Conservation (phyloP, 2,797 vertebrate genomes). For the Lutjanus campechanus region DNA sequence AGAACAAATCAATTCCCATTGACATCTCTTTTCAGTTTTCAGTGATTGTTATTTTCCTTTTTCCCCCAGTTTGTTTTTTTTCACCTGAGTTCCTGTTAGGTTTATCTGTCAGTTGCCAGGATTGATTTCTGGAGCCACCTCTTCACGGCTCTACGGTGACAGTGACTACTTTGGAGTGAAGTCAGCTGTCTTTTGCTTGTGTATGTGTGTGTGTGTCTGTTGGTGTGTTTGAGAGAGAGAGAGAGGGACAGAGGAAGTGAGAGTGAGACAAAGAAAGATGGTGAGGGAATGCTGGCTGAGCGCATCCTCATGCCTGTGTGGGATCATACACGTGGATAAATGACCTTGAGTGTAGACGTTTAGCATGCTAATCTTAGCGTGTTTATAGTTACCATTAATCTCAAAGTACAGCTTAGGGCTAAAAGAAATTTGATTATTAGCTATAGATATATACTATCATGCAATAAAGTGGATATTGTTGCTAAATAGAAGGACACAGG, state of each 20-base stretch:
- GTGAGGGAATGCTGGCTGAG: constrained; percentile 1
- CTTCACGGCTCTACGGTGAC: constrained; percentile 9
- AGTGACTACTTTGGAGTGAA: constrained; percentile 10
- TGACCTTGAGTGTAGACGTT: constrained; percentile 15
- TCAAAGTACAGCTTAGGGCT: background rate
- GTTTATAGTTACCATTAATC: background rate
- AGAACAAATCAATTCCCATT: constrained; percentile 50
- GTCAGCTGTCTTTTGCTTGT: constrained; percentile 14
- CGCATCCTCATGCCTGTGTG: constrained; percentile 9
- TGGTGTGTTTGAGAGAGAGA: background rate
- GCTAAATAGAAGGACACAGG: constrained; percentile 9
- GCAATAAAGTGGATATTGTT: background rate
- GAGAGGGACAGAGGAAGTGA: background rate
- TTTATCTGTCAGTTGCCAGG: constrained; percentile 29
- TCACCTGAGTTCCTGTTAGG: constrained; percentile 22
- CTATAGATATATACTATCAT: background rate
- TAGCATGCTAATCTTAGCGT: constrained; percentile 11
- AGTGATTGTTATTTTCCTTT: constrained; percentile 14
- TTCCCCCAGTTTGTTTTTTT: background rate
- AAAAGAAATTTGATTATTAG: background rate
- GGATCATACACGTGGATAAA: constrained; percentile 4
- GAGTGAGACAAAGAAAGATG: constrained; percentile 11
- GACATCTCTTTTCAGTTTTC: constrained; percentile 38
- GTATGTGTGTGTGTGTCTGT: background rate
- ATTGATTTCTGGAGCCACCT: constrained; percentile 51